A percentile compares a stretch with the other conserved stretches of the same genome.
Conservation (phyloP, 2,797 vertebrate species). For the Chaenodraco wilsoni region DNA sequence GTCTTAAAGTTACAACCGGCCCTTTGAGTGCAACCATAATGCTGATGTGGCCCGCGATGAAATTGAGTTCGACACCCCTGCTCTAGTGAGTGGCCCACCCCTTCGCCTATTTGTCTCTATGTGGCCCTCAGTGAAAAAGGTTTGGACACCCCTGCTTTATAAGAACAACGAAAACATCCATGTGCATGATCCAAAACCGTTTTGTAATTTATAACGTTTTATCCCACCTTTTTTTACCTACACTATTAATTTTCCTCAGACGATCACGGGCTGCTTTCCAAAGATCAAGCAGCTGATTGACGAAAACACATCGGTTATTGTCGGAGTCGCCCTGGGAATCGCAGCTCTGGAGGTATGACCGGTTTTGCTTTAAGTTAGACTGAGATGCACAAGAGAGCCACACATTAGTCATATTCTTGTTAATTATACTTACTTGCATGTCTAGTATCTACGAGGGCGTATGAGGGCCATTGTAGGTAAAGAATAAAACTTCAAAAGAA, state of each 20-base stretch:
- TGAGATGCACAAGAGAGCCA: neutral
- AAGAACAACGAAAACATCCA: neutral
- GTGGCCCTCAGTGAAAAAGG: no score
- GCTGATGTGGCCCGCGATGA: no score
- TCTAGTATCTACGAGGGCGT: no score
- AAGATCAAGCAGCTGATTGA: slow-evolving; percentile 74
- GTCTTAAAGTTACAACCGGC: no score
- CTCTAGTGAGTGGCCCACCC: no score
- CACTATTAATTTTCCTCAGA: slow-evolving; percentile 39
- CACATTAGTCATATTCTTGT: no score
- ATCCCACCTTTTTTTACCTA: neutral
- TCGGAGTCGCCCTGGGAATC: slow-evolving; percentile 83
- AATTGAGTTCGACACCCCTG: no score
- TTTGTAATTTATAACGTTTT: fast-evolving
- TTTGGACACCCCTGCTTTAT: no score
- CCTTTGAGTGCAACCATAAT: no score
- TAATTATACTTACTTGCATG: no score
- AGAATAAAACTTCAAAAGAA: no score
- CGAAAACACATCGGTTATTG: slow-evolving; percentile 75
- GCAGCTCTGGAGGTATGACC: slow-evolving; percentile 83
- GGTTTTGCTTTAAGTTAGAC: neutral
- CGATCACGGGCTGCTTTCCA: slow-evolving; percentile 75
- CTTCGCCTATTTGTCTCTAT: no score
- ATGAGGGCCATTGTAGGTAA: neutral
- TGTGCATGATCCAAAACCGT: neutral